Base-by-base conservation (phyloP, 2,113 vertebrate genomes). In the Sander lucioperca region DNA sequence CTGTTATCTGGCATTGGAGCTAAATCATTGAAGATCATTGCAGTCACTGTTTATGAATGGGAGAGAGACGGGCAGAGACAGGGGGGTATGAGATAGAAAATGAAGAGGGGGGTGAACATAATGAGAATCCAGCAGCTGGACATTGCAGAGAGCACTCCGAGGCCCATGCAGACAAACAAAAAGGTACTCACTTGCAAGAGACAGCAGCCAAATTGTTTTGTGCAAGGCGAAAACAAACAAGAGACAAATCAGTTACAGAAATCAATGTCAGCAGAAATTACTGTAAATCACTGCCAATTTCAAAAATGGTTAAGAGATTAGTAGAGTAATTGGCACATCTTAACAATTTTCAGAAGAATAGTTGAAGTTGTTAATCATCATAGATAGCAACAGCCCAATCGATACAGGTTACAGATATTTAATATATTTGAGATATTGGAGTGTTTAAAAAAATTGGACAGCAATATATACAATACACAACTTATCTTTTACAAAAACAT, bases 161-260 rank as follows among this genome's bases (percentile, higher is more conserved):
- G 75, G 66, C 54, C 61, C 74, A 74, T 81, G 75, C 79, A 70
- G 36, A 87, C 53, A 74, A 82, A 84, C 58, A 39, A 62, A 83
- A 69, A 5, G 87, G 91, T 96, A 99, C 97, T 99, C 94, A 99
- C 97, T 96, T 96, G 93, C 86, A 94, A 93, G 93, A 95, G 94
- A 94, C 86, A 93, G 92, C 95, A 94, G 96, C 96, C 97, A 92
- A 91, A 94, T 95, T 95, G 94, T 88, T 88, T 90, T 93, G 94
- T 94, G 95, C 95, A 96, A 96, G 97, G 95, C 95, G 94, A 95
- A 96, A 95, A 94, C 94, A 97, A 96, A 97, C 70, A 97, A 86
- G 95, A 96, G 86, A 97, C 94, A 98, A 96, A 97, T 96, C 95
- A 98, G 97, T 98, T 97, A 98, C 91, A 97, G 95, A 94, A 95